Conservation (phyloP, 1,140 invertebrate genomes). For the Sitobion miscanthi region DNA sequence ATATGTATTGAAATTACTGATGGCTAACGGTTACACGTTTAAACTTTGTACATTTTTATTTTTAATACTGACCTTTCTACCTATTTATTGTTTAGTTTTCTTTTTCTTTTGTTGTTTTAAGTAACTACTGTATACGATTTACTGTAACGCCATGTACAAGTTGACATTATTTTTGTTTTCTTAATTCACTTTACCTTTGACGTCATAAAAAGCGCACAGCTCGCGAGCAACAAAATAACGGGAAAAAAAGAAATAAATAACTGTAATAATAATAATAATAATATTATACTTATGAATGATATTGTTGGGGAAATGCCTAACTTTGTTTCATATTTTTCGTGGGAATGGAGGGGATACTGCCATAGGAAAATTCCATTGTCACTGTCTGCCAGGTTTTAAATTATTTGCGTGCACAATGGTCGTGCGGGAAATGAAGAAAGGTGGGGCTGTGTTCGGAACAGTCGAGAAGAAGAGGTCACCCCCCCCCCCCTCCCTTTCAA, state of each 20-base stretch:
- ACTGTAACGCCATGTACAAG: neutral
- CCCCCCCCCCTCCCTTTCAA: too few species aligned
- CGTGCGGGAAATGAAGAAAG: neutral
- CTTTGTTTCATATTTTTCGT: neutral
- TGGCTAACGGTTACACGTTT: neutral
- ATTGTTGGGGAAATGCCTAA: neutral
- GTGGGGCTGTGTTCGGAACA: neutral
- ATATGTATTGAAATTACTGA: neutral
- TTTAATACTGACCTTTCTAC: neutral
- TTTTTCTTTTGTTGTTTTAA: neutral
- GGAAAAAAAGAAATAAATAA: neutral
- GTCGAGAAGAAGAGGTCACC: neutral
- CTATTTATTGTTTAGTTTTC: neutral
- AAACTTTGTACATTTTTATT: neutral
- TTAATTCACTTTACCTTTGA: neutral
- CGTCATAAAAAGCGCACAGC: neutral
- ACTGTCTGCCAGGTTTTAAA: conserved; percentile 24
- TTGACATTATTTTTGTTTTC: neutral
- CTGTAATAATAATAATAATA: conserved; percentile 26
- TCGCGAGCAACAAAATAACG: neutral
- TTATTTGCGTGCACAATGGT: conserved; percentile 11
- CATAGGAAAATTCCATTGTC: conserved; percentile 35
- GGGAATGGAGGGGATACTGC: neutral
- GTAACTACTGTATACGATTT: conserved; percentile 16
- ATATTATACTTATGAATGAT: conserved; percentile 14